phyloP scores from a whole-genome alignment of 2,797 vertebrate species.

The Hoplostethus mediterraneus region DNA sequence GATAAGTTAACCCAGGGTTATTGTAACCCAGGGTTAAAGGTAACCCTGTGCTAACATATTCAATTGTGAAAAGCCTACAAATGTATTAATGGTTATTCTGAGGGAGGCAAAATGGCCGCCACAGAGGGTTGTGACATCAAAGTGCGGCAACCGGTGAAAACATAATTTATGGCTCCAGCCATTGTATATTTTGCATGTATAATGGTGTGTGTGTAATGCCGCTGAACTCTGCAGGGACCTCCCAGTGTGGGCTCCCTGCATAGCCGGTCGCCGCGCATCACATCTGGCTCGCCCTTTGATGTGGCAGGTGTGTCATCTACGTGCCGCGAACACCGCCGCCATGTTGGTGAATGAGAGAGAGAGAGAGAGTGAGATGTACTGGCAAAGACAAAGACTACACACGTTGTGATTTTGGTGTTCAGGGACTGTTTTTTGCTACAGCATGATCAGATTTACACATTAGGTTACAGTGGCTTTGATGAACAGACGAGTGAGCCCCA shows the following conservation, averaged over 20 bases:
- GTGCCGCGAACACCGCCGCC: conserved; percentile 26
- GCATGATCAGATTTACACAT: conserved; percentile 61
- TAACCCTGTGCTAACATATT: too few species aligned
- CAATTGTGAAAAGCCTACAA: not conserved
- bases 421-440: conserved; percentile 61
- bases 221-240: conserved; percentile 61
- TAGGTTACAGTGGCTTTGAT: conserved; percentile 48
- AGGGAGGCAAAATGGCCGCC: conserved; percentile 13
- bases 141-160: conserved; percentile 53
- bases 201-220: conserved; percentile 65
- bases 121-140: conserved; percentile 33
- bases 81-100: conserved; percentile 9
- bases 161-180: conserved; percentile 28
- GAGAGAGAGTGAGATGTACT: conserved; percentile 24
- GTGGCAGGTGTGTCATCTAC: conserved; percentile 74
- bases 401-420: conserved; percentile 61
- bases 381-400: conserved; percentile 51
- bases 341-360: conserved; percentile 29
- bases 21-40: too few species aligned
- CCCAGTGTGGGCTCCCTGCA: conserved; percentile 61
- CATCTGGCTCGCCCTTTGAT: conserved; percentile 76
- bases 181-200: conserved; percentile 64
- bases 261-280: conserved; percentile 56
- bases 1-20: too few species aligned
- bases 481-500: conserved; percentile 44